Percentiles rank a stretch among this genome's conserved stretches.
These are phyloP conservation scores for Apogon hyalosoma DNA, from an alignment of 2,797 vertebrate species.

Conservation along the genomic window DNA sequence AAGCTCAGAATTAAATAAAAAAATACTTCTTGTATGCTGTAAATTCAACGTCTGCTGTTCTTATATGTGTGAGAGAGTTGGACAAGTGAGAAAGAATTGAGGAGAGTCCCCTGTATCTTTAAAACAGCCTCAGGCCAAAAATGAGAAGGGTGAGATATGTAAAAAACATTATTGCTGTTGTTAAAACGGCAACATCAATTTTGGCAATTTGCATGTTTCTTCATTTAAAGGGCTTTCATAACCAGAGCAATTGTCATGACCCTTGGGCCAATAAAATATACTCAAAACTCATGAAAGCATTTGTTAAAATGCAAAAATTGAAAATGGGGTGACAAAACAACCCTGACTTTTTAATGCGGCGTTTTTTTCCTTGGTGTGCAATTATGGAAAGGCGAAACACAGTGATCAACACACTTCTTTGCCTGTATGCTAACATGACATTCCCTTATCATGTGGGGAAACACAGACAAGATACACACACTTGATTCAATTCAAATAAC, in stretches of 20 bases:
- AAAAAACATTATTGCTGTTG: conserved; percentile 18
- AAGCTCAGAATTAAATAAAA: conserved; percentile 49
- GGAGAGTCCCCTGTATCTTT: conserved; percentile 39
- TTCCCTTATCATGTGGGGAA: neutral
- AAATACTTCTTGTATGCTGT: conserved; percentile 29
- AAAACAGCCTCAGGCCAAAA: conserved; percentile 46
- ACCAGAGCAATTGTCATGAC: conserved; percentile 29
- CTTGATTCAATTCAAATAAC: conserved; percentile 6
- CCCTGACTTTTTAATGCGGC: conserved; percentile 24
- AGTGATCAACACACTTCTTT: neutral
- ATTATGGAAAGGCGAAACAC: neutral
- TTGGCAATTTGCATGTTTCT: conserved; percentile 40
- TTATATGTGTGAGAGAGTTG: conserved; percentile 24
- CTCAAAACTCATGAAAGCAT: conserved; percentile 22
- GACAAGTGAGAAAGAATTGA: conserved; percentile 16
- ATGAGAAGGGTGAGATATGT: conserved; percentile 15
- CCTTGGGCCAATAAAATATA: conserved; percentile 25
- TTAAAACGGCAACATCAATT: conserved; percentile 27
- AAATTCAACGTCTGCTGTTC: conserved; percentile 48
- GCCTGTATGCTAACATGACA: conserved; percentile 4
- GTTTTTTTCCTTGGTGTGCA: neutral
- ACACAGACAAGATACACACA: conserved; percentile 3
- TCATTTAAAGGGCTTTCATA: conserved; percentile 28
- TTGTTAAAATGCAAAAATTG: conserved; percentile 33
- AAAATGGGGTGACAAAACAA: conserved; percentile 3